Percentiles rank a stretch among this genome's conserved stretches.
phyloP scores from a whole-genome alignment of 2,888 invertebrate species.

The Drosophila robusta region DNA sequence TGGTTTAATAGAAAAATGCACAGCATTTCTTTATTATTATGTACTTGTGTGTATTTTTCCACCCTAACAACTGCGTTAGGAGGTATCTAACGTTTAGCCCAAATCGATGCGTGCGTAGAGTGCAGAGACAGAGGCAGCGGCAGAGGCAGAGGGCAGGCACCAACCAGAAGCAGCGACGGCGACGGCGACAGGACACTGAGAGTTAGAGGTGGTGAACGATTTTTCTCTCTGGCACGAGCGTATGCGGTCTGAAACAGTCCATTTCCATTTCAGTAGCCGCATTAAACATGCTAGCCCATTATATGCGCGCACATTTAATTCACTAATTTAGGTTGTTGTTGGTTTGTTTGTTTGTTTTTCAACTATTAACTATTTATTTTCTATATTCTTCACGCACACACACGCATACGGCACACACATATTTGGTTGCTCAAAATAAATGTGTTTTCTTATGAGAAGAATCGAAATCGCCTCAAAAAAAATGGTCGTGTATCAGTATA shows the following conservation, averaged over 20 bases:
- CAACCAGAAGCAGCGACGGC: constrained; percentile 52
- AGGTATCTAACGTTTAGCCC: constrained; percentile 80
- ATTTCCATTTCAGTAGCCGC: constrained; percentile 46
- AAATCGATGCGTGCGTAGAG: constrained; percentile 76
- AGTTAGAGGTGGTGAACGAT: constrained; percentile 66
- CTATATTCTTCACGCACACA: constrained; percentile 50
- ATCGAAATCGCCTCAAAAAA: constrained; percentile 64
- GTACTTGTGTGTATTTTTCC: constrained; percentile 63
- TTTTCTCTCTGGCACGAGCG: constrained; percentile 66
- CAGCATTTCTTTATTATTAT: constrained; percentile 69
- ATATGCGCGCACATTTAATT: constrained; percentile 34
- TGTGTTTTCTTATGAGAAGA: constrained; percentile 69
- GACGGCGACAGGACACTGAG: constrained; percentile 55
- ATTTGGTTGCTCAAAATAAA: constrained; percentile 59
- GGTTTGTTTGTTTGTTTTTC: constrained; percentile 26
- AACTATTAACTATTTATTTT: constrained; percentile 47
- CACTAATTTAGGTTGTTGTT: constrained; percentile 34
- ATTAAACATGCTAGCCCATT: constrained; percentile 48
- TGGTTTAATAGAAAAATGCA: constrained; percentile 56
- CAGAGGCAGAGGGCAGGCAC: constrained; percentile 47
- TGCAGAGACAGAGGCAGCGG: constrained; percentile 49
- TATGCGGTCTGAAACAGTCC: constrained; percentile 53
- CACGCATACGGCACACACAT: constrained; percentile 56
- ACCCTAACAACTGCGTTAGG: constrained; percentile 77
- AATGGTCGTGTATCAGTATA: constrained; percentile 49